These are phyloP conservation scores for Papilio machaon DNA, from an alignment of 1,140 invertebrate species.

Conservation along the genomic window DNA sequence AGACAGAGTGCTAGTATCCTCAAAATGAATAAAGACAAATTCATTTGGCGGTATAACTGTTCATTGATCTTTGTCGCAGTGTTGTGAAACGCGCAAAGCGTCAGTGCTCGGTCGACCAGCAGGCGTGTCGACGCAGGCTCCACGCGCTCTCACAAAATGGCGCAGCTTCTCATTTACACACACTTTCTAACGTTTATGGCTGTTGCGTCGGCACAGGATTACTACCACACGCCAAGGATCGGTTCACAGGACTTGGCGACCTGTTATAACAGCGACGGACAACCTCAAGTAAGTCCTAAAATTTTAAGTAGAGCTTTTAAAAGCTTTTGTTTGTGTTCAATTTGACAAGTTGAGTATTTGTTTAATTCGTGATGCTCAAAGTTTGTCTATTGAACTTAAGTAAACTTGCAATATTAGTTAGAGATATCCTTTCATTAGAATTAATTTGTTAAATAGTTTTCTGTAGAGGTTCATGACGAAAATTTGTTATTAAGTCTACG, in stretches of 20 bases:
- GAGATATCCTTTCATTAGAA: neutral
- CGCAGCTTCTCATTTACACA: conserved; percentile 58
- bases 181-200: conserved; percentile 61
- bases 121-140: conserved; percentile 63
- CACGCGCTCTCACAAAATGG: conserved; percentile 66
- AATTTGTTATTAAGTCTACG: neutral
- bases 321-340: conserved; percentile 58
- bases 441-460: neutral
- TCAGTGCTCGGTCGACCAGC: conserved; percentile 72
- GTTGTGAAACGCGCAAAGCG: conserved; percentile 68
- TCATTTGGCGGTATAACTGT: neutral
- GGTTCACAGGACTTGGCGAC: conserved; percentile 70
- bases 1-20: conserved; percentile 42
- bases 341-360: conserved; percentile 45
- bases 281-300: conserved; percentile 69
- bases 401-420: neutral
- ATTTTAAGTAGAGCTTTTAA: conserved; percentile 55
- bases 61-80: conserved; percentile 62
- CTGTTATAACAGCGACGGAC: conserved; percentile 70
- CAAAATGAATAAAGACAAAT: neutral
- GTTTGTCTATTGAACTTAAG: neutral
- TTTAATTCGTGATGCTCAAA: conserved; percentile 25
- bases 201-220: conserved; percentile 62
- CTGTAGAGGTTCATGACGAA: neutral
- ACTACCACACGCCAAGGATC: conserved; percentile 66